Percentiles rank a stretch among this genome's conserved stretches.
Evolutionary conservation across 2,113 vertebrate genomes (phyloP).

Genomic region (Rhea americana): DNA sequence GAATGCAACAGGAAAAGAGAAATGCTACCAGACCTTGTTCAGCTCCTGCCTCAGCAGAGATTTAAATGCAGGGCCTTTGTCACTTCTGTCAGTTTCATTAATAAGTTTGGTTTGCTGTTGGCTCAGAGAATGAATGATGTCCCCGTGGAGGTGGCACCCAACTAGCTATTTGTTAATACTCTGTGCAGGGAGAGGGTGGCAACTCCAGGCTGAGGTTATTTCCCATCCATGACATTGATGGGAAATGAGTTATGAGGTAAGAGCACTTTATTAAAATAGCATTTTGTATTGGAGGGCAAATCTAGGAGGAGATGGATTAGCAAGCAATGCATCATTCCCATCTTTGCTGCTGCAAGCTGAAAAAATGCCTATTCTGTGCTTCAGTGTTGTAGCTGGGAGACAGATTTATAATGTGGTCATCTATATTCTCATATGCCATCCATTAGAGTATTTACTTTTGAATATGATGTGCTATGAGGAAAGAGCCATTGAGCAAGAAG

Average conservation of each 20-base stretch:
- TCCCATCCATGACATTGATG: neutral
- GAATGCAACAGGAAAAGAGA: neutral
- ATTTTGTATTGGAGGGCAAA: slow-evolving; percentile 1
- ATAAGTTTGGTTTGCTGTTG: neutral
- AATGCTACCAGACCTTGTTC: neutral
- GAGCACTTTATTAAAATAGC: slow-evolving; percentile 9
- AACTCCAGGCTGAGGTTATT: neutral
- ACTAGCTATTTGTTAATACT: neutral
- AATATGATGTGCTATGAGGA: fast-evolving
- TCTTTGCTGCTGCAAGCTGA: neutral
- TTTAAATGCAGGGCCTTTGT: neutral
- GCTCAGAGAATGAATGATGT: neutral
- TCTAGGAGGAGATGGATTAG: neutral
- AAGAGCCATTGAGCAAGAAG: fast-evolving
- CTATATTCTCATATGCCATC: neutral
- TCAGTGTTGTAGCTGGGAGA: neutral
- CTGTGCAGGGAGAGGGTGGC: neutral
- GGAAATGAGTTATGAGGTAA: slow-evolving; percentile 16
- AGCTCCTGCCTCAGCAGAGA: neutral
- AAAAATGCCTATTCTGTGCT: neutral
- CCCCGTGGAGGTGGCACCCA: neutral
- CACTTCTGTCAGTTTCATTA: neutral
- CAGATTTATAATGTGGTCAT: neutral
- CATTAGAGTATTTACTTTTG: fast-evolving
- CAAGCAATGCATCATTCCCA: slow-evolving; percentile 11